Evolutionary conservation across 2,888 invertebrate genomes (phyloP), one percentile per base, ranked within the genome.

Genomic region (Pardosa pseudoannulata): DNA sequence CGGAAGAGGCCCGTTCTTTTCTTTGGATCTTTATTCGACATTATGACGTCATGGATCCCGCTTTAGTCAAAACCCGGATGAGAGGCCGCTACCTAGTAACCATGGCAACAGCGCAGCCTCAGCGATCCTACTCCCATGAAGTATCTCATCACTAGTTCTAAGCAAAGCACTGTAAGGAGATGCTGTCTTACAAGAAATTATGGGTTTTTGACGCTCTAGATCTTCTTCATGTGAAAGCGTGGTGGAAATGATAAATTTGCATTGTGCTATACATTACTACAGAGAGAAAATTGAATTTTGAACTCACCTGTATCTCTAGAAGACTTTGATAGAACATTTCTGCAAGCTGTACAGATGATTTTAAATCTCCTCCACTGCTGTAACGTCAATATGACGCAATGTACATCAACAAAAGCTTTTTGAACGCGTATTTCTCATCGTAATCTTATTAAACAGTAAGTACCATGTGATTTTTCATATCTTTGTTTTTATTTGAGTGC

Each of bases 21-120:
- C 16, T 11, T 56, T 56, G 23, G 46, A 3, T 56, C 16, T 23
- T 56, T 46, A 46, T 46, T 56, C 23, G 76, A 72, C 71, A 23
- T 16, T 28, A 23, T 82, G 82, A 82, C 82, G 83, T 83, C 76
- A 83, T 70, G 1, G 65, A 39, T 64, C 74, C 16, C 67, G 65
- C 80, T 73, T 80, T 67, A 28, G 62, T 46, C 62, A 6, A 50
- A 72, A 27, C 83, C 83, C 83, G 83, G 83, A 83, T 83, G 72
- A 72, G 76, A 39, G 83, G 76, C 83, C 76, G 83, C 83, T 83
- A 83, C 83, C 83, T 83, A 31, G 83, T 72, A 65, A 2, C 78
- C 78, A 83, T 83, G 72, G 50, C 27, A 78, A 83, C 83, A 31
- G 83, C 83, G 83, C 83, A 83, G 83, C 83, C 83, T 83, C 83